These are phyloP conservation scores for Orthosia cruda DNA, from an alignment of 2,888 invertebrate species.

Conservation along the genomic window DNA sequence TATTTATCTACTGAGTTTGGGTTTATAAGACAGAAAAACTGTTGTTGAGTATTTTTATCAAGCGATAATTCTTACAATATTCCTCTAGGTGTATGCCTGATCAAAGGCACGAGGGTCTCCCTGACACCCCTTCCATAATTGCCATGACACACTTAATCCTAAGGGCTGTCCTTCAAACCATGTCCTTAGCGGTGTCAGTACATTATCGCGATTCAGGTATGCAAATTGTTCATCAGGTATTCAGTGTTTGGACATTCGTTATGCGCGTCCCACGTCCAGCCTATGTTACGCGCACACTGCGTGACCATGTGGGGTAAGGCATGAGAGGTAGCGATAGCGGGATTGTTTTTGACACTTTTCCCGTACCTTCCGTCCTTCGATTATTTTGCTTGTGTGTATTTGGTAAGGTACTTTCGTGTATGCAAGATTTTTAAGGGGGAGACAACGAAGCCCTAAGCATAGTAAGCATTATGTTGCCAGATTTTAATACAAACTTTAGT, in stretches of 20 bases:
- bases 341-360: neutral
- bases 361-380: neutral
- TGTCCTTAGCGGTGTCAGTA: conserved; percentile 69
- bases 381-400: neutral
- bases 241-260: conserved; percentile 92
- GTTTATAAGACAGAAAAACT: no score
- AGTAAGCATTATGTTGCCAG: no score
- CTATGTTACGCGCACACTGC: conserved; percentile 75
- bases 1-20: no score
- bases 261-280: conserved; percentile 83
- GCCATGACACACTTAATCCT: neutral
- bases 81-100: neutral
- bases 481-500: no score
- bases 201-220: conserved; percentile 86
- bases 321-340: conserved; percentile 52
- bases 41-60: no score
- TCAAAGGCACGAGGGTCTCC: neutral
- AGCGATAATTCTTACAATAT: neutral
- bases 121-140: neutral
- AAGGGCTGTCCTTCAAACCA: conserved; percentile 52
- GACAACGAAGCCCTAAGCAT: neutral
- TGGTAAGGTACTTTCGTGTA: neutral
- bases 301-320: conserved; percentile 64
- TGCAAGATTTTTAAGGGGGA: neutral
- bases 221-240: conserved; percentile 92